These are phyloP conservation scores for Poeciliopsis gracilis DNA, from an alignment of 2,797 vertebrate species.

Conservation along the genomic window DNA sequence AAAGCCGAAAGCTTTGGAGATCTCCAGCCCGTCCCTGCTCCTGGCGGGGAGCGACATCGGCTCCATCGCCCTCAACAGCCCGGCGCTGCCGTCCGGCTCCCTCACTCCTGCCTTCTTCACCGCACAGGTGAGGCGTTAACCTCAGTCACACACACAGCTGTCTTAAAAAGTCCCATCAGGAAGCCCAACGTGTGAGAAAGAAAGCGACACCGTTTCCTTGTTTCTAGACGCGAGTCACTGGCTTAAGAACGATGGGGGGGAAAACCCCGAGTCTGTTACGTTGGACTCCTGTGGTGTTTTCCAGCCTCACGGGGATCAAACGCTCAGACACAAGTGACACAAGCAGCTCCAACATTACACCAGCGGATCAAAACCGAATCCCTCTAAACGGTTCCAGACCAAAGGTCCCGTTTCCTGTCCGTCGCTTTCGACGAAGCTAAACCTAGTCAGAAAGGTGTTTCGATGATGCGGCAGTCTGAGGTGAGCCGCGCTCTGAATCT, in stretches of 20 bases:
- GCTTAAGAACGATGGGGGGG: constrained; percentile 8
- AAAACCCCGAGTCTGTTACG: constrained; percentile 5
- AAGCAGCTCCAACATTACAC: not conserved
- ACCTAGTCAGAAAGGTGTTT: not conserved
- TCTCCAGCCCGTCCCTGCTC: constrained; percentile 88
- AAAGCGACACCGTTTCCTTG: not conserved
- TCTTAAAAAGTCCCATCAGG: not conserved
- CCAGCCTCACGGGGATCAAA: constrained; percentile 1
- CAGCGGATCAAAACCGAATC: not conserved
- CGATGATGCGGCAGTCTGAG: not conserved
- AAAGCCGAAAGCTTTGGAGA: constrained; percentile 95
- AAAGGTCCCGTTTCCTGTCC: not conserved
- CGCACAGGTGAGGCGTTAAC: constrained; percentile 84
- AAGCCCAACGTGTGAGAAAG: not conserved
- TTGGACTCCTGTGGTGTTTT: constrained; percentile 21
- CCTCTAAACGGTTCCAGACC: not conserved
- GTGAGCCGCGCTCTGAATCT: constrained; percentile 6
- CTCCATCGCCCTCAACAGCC: constrained; percentile 95
- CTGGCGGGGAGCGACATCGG: constrained; percentile 89
- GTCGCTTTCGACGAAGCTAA: not conserved
- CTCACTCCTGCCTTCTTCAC: constrained; percentile 95
- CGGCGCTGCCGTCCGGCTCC: constrained; percentile 91
- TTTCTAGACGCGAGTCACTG: constrained; percentile 23
- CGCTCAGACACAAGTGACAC: not conserved
- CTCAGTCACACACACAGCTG: no score